A percentile compares a stretch with the other conserved stretches of the same genome.
These are phyloP conservation scores for Melanchra persicariae DNA, from an alignment of 2,888 invertebrate genomes.

Conservation along the genomic window DNA sequence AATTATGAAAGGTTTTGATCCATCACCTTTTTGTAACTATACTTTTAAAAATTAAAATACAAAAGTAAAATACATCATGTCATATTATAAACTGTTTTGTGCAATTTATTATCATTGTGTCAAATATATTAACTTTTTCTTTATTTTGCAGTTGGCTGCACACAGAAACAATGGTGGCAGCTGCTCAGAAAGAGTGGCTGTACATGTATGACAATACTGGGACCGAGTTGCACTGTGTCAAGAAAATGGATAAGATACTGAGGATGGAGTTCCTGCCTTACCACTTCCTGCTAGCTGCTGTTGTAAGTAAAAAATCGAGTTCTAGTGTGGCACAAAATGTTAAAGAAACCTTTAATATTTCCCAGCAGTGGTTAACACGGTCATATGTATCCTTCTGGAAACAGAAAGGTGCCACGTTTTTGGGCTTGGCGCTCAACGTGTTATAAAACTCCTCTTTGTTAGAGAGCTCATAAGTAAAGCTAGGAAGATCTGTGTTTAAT, in stretches of 20 bases:
- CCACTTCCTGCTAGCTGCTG: slow-evolving; percentile 97
- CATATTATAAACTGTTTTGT: too few species aligned
- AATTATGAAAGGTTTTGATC: too few species aligned
- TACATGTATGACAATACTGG: slow-evolving; percentile 99
- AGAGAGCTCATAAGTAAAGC: background rate
- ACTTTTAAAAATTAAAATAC: too few species aligned
- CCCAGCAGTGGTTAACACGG: too few species aligned
- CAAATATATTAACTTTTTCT: background rate
- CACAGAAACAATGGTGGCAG: slow-evolving; percentile 99
- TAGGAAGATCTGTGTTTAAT: background rate
- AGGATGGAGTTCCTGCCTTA: slow-evolving; percentile 98
- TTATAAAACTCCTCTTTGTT: background rate
- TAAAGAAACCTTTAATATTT: background rate
- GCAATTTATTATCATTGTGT: background rate
- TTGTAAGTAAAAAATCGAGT: slow-evolving; percentile 90
- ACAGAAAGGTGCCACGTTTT: too few species aligned
- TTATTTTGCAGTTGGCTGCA: slow-evolving; percentile 94
- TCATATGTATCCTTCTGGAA: too few species aligned
- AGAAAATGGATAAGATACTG: slow-evolving; percentile 94
- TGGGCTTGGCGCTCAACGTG: too few species aligned
- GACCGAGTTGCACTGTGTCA: slow-evolving; percentile 98
- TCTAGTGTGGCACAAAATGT: background rate
- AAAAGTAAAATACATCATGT: too few species aligned
- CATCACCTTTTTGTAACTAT: too few species aligned
- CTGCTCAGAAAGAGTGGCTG: slow-evolving; percentile 98